phyloP scores from a whole-genome alignment of 2,797 vertebrate species.

The Mormyrops attenuatus region DNA sequence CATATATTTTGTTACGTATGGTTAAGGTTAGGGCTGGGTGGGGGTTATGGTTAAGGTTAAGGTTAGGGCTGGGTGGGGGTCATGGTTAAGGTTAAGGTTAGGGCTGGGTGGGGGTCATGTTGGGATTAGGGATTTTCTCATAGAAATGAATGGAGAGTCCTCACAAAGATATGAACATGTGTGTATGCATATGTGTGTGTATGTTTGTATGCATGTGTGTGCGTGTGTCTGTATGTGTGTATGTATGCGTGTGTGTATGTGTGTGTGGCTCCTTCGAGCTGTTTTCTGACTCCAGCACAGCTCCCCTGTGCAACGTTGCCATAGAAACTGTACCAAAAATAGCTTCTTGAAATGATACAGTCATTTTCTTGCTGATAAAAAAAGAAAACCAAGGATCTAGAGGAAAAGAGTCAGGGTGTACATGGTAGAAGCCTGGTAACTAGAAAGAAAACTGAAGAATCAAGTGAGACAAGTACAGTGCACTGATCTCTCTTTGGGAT shows the following conservation, averaged over 20 bases:
- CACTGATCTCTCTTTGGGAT: neutral
- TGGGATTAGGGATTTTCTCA: too few species aligned
- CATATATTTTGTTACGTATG: too few species aligned
- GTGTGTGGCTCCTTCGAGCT: neutral
- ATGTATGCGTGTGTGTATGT: too few species aligned
- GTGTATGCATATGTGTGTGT: too few species aligned
- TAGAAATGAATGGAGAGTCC: too few species aligned
- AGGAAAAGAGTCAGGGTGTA: neutral
- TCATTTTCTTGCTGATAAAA: constrained; percentile 19
- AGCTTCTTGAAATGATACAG: constrained; percentile 33
- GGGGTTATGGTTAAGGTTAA: too few species aligned
- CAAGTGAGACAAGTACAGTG: neutral
- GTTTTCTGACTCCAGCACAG: constrained; percentile 16
- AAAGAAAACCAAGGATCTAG: constrained; percentile 8
- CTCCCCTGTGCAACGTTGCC: constrained; percentile 26
- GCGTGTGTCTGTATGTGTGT: neutral
- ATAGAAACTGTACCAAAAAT: constrained; percentile 44
- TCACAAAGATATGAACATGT: too few species aligned
- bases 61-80: too few species aligned
- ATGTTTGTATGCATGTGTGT: too few species aligned
- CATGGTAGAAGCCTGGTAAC: neutral
- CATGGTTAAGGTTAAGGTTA: too few species aligned
- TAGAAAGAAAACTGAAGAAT: neutral
- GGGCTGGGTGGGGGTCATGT: too few species aligned
- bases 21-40: too few species aligned